phyloP scores from a whole-genome alignment of 2,797 vertebrate genomes.

The Pagetopsis macropterus region DNA sequence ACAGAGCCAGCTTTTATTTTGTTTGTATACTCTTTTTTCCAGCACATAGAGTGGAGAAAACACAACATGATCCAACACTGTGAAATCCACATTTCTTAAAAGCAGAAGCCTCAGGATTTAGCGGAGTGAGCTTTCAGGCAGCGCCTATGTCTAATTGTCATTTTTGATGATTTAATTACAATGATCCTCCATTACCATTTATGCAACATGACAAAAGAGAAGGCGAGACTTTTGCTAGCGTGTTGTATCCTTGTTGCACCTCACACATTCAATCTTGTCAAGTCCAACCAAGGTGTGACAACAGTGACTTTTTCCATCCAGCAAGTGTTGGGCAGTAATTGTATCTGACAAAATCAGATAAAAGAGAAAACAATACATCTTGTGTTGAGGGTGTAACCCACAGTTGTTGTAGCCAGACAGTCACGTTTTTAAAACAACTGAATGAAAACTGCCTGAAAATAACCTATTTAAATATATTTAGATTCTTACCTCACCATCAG shows the following conservation, averaged over 20 bases:
- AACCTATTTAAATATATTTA: conserved; percentile 76
- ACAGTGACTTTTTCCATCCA: conserved; percentile 34
- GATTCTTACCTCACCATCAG: conserved; percentile 45
- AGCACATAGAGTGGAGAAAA: conserved; percentile 1
- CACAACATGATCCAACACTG: conserved; percentile 29
- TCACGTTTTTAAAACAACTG: conserved; percentile 50
- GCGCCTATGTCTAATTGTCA: conserved; percentile 54
- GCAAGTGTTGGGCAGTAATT: conserved; percentile 31
- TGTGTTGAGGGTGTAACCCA: conserved; percentile 52
- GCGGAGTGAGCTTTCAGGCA: conserved; percentile 30
- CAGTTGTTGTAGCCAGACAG: conserved; percentile 54
- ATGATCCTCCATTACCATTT: conserved; percentile 56
- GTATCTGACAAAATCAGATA: conserved; percentile 49
- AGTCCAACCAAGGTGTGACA: conserved; percentile 41
- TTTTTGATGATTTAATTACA: conserved; percentile 62
- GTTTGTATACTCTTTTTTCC: conserved; percentile 10
- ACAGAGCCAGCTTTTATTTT: conserved; percentile 23
- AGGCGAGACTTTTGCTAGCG: conserved; percentile 26
- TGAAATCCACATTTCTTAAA: conserved; percentile 29
- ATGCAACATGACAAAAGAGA: conserved; percentile 40
- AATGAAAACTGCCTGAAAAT: conserved; percentile 74
- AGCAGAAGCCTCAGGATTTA: conserved; percentile 38
- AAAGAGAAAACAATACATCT: conserved; percentile 42
- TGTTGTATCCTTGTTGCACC: conserved; percentile 15
- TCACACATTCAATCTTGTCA: conserved; percentile 35